Evolutionary conservation across 2,113 vertebrate species (phyloP).

Genomic region (Chaetorhynchus papuensis): DNA sequence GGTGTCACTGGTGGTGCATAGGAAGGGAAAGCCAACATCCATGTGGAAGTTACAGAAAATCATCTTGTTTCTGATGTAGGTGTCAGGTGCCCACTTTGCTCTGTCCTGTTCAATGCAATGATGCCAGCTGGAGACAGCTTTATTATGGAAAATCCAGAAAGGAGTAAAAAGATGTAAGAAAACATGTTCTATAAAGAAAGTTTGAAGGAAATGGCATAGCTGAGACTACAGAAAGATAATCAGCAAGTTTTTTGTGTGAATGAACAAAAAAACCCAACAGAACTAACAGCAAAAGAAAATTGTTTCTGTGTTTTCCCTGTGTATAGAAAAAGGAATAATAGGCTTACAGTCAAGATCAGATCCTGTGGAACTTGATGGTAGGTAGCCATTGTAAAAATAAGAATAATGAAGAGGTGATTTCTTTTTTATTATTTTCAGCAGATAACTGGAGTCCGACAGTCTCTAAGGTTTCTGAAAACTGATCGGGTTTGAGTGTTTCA

Average conservation of each 20-base stretch:
- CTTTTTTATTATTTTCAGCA: not conserved
- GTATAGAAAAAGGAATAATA: not conserved
- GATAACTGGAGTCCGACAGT: not conserved
- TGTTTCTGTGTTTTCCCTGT: not conserved
- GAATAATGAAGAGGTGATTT: not conserved
- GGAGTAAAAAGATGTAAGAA: not conserved
- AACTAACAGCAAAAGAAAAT: not conserved
- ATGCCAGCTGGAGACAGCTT: not conserved
- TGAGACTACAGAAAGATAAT: not conserved
- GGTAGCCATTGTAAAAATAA: not conserved
- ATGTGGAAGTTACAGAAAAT: not conserved
- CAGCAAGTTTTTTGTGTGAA: rapidly evolving
- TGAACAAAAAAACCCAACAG: not conserved
- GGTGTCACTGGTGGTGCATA: not conserved
- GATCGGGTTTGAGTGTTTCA: not conserved
- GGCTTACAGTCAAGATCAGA: not conserved
- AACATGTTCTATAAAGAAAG: not conserved
- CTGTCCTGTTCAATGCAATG: not conserved
- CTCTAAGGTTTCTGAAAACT: not conserved
- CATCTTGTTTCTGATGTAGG: not conserved
- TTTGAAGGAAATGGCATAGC: not conserved
- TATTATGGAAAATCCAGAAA: not conserved
- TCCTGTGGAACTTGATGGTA: not conserved
- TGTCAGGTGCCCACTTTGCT: not conserved
- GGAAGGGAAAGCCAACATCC: not conserved